phyloP scores from a whole-genome alignment of 2,113 vertebrate species.

The Hystrix brachyura region DNA sequence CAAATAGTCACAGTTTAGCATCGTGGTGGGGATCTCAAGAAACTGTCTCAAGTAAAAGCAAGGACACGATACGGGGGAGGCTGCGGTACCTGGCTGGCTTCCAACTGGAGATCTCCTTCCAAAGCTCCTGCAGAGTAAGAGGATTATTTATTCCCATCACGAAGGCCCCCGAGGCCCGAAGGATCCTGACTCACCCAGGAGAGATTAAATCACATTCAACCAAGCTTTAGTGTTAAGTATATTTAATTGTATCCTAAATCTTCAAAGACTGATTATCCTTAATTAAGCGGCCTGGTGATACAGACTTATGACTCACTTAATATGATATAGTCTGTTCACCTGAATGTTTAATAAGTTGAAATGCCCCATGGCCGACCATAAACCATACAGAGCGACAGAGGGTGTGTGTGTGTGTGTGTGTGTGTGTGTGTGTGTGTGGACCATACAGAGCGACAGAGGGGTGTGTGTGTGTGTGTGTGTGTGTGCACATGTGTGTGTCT shows the following conservation, averaged over 20 bases:
- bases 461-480: not conserved
- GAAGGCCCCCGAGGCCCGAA: conserved; percentile 36
- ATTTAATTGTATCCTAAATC: conserved; percentile 70
- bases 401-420: not conserved
- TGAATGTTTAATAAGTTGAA: conserved; percentile 62
- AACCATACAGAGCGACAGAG: not conserved
- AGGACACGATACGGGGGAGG: not conserved
- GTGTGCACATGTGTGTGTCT: not conserved
- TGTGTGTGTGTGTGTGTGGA: not conserved
- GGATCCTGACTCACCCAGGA: conserved; percentile 67
- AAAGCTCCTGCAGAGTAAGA: conserved; percentile 30
- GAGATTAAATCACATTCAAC: conserved; percentile 76
- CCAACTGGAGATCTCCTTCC: conserved; percentile 35
- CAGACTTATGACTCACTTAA: conserved; percentile 65
- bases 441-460: not conserved
- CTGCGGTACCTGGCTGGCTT: not conserved
- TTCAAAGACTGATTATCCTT: conserved; percentile 77
- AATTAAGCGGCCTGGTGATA: conserved; percentile 69
- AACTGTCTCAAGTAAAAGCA: conserved; percentile 16
- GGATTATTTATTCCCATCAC: conserved; percentile 55
- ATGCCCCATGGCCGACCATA: conserved; percentile 35
- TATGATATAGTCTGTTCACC: conserved; percentile 52
- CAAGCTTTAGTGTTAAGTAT: conserved; percentile 69
- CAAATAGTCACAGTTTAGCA: conserved; percentile 42
- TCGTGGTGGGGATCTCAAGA: not conserved